Percentiles rank a stretch among this genome's conserved stretches.
Evolutionary conservation across 2,113 vertebrate genomes (phyloP).

Genomic region (Phyllostomus discolor): DNA sequence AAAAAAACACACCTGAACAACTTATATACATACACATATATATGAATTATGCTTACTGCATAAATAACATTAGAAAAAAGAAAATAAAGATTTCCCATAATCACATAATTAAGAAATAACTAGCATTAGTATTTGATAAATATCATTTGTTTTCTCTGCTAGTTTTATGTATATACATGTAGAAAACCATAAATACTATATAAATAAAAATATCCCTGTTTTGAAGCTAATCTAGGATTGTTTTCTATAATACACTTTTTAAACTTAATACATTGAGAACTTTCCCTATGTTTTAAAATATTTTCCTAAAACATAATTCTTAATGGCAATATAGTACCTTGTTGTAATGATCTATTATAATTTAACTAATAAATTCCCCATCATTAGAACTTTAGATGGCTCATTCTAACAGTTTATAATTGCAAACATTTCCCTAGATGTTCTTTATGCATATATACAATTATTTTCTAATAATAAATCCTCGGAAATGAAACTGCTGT

Average conservation of each 20-base stretch:
- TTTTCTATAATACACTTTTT: neutral
- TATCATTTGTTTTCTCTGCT: constrained; percentile 1
- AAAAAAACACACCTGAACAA: neutral
- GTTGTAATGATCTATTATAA: neutral
- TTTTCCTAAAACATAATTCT: constrained; percentile 39
- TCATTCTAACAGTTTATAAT: neutral
- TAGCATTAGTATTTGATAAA: neutral
- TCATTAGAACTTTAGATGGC: neutral
- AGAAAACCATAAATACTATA: neutral
- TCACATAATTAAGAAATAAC: neutral
- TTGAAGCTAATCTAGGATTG: neutral
- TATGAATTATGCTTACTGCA: neutral
- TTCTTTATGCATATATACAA: neutral
- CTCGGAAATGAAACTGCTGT: neutral
- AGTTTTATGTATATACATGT: neutral
- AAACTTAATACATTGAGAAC: neutral
- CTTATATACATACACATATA: neutral
- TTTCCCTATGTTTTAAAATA: constrained; percentile 9
- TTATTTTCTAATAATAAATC: neutral
- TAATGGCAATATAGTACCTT: neutral
- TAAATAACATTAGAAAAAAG: neutral
- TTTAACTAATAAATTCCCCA: neutral
- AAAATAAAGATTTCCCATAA: neutral
- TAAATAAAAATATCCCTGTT: neutral
- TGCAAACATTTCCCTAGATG: neutral